Evolutionary conservation across 2,888 invertebrate species (phyloP).

Genomic region (Drosophila eohydei): DNA sequence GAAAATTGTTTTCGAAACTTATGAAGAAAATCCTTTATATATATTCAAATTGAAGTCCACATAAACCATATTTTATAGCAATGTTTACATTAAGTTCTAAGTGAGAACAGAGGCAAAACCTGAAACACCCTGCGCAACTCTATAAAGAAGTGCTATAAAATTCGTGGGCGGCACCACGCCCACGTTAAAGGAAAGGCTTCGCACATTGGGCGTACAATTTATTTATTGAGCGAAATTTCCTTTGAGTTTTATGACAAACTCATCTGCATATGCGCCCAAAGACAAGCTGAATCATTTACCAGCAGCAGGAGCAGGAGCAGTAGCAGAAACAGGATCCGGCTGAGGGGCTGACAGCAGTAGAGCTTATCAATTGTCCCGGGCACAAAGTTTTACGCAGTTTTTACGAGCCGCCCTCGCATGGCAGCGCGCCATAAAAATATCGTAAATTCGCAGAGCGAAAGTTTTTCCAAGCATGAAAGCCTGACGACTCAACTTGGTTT

Average conservation of each 20-base stretch:
- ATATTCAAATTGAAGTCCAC: background rate
- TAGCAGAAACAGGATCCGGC: background rate
- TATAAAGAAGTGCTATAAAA: constrained; percentile 25
- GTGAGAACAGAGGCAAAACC: background rate
- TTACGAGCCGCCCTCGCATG: constrained; percentile 75
- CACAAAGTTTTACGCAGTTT: constrained; percentile 73
- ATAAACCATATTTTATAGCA: constrained; percentile 6
- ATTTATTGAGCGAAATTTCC: constrained; percentile 65
- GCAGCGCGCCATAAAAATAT: constrained; percentile 82
- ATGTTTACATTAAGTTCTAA: background rate
- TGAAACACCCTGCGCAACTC: constrained; percentile 11
- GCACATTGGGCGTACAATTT: constrained; percentile 63
- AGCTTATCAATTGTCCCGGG: constrained; percentile 59
- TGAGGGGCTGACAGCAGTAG: constrained; percentile 9
- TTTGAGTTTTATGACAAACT: constrained; percentile 55
- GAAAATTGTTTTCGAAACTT: background rate
- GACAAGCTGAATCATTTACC: constrained; percentile 30
- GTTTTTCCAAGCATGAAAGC: constrained; percentile 60
- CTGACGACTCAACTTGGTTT: constrained; percentile 41
- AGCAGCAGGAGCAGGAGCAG: background rate
- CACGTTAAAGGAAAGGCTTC: constrained; percentile 56
- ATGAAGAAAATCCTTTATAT: background rate
- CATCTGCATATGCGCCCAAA: constrained; percentile 72
- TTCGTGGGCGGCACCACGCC: constrained; percentile 27
- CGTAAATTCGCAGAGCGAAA: constrained; percentile 80